Base-by-base conservation (phyloP, 2,113 vertebrate genomes). In the Loxodonta africana region DNA sequence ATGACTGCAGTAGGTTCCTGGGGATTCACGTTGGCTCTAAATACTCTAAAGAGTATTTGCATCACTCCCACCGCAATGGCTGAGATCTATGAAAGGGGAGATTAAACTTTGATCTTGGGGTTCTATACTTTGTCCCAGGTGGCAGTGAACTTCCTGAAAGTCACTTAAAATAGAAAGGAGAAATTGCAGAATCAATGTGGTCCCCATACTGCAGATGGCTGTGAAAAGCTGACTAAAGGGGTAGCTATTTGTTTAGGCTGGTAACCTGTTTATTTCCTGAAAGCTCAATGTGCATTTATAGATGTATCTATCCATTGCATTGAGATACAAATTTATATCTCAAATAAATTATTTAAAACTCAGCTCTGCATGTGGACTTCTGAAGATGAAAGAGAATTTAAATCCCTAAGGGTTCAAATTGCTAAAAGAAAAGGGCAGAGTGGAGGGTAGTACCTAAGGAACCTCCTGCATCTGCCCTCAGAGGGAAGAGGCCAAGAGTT, bases 401-500 rank as follows among this genome's bases (percentile, higher is more conserved):
- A 96, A 41, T 5, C 17, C 37, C 30, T 25, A n/a, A 44, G 53
- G 11, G 41, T 60, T 77, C 20, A 87, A 44, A 17, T 12, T 57
- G 11, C 69, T 37, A 44, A n/a, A 26, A 73, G 25, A 48, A 73
- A 88, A 65, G 0, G 17, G 11, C 60, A 17, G 28, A 26, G 37
- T 5, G 0, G n/a, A 25, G 2, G 10, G 9, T 3, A 25, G 5
- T 5, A 1, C 0, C 0, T 3, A 33, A 33, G 62, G 21, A 62
- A 46, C 20, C 4, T 12, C 2, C 11, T 11, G n/a, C 21, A 53
- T 17, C 33, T 62, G 25, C 1, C 0, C 33, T 6, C 0, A 2
- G 21, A 69, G 18, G 5, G 0, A 0, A 57, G 73, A 46, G 37
- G 6, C 74, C 6, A 4, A 8, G 1, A 9, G 10, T 26, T 57